Percentiles rank a stretch among this genome's conserved stretches.
Conservation (phyloP, 2,797 vertebrate genomes). For the Caiman crocodilus region DNA sequence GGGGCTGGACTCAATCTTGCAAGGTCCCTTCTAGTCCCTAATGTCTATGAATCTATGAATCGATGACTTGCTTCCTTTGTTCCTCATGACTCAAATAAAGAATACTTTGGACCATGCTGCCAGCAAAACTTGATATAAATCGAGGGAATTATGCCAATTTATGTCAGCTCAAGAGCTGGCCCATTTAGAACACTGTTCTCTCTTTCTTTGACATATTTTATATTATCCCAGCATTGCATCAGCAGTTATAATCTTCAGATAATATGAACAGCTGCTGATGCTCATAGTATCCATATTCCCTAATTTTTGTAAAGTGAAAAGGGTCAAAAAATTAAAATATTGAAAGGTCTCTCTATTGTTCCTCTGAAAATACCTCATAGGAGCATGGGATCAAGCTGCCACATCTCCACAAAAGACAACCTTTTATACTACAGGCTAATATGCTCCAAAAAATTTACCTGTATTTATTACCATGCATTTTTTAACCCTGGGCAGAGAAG, state of each 20-base stretch:
- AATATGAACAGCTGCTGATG: background rate
- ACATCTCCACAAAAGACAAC: background rate
- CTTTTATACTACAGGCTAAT: background rate
- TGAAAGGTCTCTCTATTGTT: background rate
- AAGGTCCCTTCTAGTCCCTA: too few species aligned
- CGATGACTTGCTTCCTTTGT: background rate
- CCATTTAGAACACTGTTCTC: background rate
- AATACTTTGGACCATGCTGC: background rate
- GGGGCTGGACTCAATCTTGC: too few species aligned
- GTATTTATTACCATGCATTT: constrained; percentile 8
- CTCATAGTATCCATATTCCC: background rate
- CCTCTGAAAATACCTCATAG: background rate
- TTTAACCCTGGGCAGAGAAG: constrained; percentile 36
- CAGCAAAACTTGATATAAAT: background rate
- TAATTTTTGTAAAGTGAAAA: background rate
- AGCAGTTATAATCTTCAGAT: background rate
- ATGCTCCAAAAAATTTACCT: background rate
- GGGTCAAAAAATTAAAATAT: background rate
- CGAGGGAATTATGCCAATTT: background rate
- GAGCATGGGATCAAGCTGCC: background rate
- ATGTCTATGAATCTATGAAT: too few species aligned
- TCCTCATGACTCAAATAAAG: background rate
- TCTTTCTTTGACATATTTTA: background rate
- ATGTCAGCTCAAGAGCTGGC: background rate
- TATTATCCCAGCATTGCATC: background rate